Evolutionary conservation across 2,113 vertebrate species (phyloP).

Genomic region (Dromiciops gliroides): DNA sequence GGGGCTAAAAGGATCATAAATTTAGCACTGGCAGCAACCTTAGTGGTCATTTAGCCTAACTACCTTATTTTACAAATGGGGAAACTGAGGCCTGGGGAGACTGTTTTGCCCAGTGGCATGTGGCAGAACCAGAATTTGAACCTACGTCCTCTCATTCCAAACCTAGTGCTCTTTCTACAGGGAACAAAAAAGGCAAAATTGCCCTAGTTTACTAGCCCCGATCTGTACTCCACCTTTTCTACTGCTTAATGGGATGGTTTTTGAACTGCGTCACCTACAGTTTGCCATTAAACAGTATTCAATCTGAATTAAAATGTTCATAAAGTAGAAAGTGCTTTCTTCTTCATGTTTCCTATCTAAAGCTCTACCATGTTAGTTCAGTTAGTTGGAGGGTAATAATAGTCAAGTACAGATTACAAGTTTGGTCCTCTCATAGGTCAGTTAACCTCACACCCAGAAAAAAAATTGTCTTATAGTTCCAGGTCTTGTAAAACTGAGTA

Average conservation of each 20-base stretch:
- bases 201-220: slow-evolving; percentile 9
- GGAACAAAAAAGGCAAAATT: slow-evolving; percentile 36
- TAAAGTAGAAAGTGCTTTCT: not conserved
- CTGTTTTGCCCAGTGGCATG: not conserved
- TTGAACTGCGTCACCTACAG: not conserved
- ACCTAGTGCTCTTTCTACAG: not conserved
- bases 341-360: slow-evolving; percentile 18
- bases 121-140: not conserved
- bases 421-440: slow-evolving; percentile 1
- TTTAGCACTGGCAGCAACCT: not conserved
- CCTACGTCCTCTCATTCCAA: not conserved
- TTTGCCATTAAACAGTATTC: not conserved
- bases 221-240: slow-evolving; percentile 14
- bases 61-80: not conserved
- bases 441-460: slow-evolving; percentile 11
- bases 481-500: slow-evolving; percentile 20
- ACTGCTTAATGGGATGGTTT: not conserved
- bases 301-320: not conserved
- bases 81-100: not conserved
- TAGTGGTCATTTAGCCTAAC: not conserved
- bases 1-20: not conserved
- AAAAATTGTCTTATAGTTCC: slow-evolving; percentile 7
- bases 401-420: not conserved
- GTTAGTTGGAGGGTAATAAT: not conserved
- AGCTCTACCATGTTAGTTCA: not conserved